These are phyloP conservation scores for Platorchestia sp. DNA, from an alignment of 1,140 invertebrate species.

Conservation along the genomic window DNA sequence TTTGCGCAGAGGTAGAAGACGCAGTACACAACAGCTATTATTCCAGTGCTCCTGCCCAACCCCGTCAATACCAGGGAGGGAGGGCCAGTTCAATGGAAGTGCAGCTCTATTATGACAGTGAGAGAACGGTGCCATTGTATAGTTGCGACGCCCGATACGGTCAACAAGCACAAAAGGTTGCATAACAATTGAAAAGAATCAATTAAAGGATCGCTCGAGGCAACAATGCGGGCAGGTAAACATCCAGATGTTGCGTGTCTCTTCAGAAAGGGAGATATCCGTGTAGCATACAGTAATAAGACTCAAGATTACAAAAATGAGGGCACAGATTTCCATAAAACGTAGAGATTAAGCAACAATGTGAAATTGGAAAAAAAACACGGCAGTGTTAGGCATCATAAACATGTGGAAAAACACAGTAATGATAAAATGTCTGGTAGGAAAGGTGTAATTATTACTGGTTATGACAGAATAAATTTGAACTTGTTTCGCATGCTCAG, in stretches of 20 bases:
- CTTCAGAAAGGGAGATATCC: no score
- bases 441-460: neutral
- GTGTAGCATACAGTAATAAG: neutral
- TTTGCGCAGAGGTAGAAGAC: neutral
- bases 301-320: neutral
- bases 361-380: neutral
- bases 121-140: neutral
- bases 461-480: no score
- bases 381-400: neutral
- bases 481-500: no score
- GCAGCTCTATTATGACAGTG: neutral
- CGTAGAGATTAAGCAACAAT: neutral
- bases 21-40: neutral
- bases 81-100: neutral
- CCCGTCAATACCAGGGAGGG: neutral
- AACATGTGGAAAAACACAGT: neutral
- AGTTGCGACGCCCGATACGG: neutral
- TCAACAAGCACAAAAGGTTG: neutral
- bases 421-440: neutral
- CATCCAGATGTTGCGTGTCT: neutral
- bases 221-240: neutral
- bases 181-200: neutral
- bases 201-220: neutral
- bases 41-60: neutral
- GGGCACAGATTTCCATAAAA: neutral